Evolutionary conservation across 2,888 invertebrate species (phyloP).

Genomic region (Cotesia congregata): DNA sequence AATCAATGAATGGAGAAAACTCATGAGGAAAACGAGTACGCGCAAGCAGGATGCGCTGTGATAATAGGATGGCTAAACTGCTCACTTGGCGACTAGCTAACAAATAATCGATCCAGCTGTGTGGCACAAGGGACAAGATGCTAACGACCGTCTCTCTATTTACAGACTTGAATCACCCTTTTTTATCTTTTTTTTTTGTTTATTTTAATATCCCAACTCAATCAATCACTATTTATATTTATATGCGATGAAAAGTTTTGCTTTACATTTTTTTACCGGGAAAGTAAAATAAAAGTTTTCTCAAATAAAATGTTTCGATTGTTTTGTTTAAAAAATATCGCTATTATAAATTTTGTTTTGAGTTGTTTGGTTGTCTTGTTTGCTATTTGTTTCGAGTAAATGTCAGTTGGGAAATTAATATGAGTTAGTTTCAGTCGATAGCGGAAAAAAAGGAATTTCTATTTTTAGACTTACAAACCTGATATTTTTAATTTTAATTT

Average conservation of each 20-base stretch:
- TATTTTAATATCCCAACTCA: not conserved
- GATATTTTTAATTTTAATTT: too few species aligned
- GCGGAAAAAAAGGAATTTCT: not conserved
- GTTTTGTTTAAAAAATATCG: too few species aligned
- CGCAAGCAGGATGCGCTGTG: constrained; percentile 40
- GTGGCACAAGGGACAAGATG: constrained; percentile 49
- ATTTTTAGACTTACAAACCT: not conserved
- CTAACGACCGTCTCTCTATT: constrained; percentile 50
- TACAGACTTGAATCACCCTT: not conserved
- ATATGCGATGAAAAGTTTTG: not conserved
- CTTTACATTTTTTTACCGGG: not conserved
- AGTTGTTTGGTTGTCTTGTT: too few species aligned
- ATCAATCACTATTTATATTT: not conserved
- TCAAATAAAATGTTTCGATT: too few species aligned
- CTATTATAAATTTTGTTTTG: too few species aligned
- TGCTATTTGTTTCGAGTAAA: too few species aligned
- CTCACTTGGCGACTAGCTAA: constrained; percentile 48
- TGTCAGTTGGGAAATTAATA: too few species aligned
- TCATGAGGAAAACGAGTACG: constrained; percentile 28
- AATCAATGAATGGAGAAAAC: constrained; percentile 11
- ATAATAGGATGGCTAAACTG: constrained; percentile 46
- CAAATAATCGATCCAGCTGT: constrained; percentile 57
- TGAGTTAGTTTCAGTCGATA: too few species aligned
- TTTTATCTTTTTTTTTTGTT: not conserved
- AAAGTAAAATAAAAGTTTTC: too few species aligned